Base-by-base conservation (phyloP, 37 sponge, comb jelly and placozoan species). In the Ephydatia muelleri region DNA sequence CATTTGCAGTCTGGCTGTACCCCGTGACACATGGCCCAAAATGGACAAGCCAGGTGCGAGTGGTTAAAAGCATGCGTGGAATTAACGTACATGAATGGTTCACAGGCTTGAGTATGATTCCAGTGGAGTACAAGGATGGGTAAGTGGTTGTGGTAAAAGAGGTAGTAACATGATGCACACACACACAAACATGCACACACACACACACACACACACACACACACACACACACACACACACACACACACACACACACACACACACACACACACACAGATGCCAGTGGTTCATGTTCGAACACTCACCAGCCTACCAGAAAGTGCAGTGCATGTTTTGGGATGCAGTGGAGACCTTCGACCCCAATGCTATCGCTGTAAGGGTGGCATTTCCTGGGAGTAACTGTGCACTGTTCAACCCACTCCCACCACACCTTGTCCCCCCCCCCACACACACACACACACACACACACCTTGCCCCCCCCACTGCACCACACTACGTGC, bases 331-430 rank as follows among this genome's bases (percentile, higher is more conserved):
- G 31, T 95, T 95, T 75, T 78, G 68, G 83, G 92, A 95, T 48
- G 95, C 96, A 22, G 95, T 93, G 39, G 96, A 94, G 28, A 87
- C 93, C 33, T 84, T 85, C 65, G 95, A 95, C 72, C 96, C 92
- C 27, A 87, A 95, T 47, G 49, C 86, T 30, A 95, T 95, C 70
- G 91, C 83, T 12, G 96, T 93, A 65, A 84, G 92, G 1, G 13
- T 79, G 67, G 49, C 9, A 21, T 43, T 43, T 43, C 57, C 57
- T 57, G 0, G 57, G 19, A n/a, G n/a, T n/a, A n/a, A n/a, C n/a
- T n/a, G n/a, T 31, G 5, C 64, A 28, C 3, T 48, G 27, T 48
- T n/a, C 29, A 31, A 3, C n/a, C n/a, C n/a, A n/a, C n/a, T n/a
- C n/a, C n/a, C n/a, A n/a, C n/a, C n/a, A n/a, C n/a, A n/a, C n/a